Percentiles rank a stretch among this genome's conserved stretches.
Conservation (phyloP, 2,113 vertebrate species). For the Ameiurus melas region DNA sequence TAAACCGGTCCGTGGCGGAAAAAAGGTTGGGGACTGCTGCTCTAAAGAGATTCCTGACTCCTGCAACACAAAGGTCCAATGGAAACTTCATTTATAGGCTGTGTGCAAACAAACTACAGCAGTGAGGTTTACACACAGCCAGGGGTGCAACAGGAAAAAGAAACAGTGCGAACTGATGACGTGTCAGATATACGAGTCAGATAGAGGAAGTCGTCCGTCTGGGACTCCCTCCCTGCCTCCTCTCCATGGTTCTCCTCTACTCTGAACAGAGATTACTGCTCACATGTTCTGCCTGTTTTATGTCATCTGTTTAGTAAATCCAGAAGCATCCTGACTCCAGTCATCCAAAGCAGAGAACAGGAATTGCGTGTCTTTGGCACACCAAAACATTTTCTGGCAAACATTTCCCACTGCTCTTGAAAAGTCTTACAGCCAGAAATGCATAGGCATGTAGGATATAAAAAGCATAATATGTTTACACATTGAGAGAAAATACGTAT, state of each 20-base stretch:
- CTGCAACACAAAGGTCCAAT: slow-evolving; percentile 24
- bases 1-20: no score
- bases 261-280: slow-evolving; percentile 15
- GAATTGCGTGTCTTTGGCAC: background rate
- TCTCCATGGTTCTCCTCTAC: slow-evolving; percentile 41
- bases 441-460: background rate
- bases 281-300: slow-evolving; percentile 25
- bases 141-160: slow-evolving; percentile 66
- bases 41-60: background rate
- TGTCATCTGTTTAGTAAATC: slow-evolving; percentile 19
- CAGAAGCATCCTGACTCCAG: slow-evolving; percentile 17
- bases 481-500: background rate
- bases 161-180: slow-evolving; percentile 78
- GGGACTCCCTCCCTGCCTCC: slow-evolving; percentile 68
- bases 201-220: slow-evolving; percentile 68
- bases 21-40: no score
- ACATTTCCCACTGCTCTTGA: background rate
- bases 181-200: slow-evolving; percentile 74
- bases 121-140: slow-evolving; percentile 55
- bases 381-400: background rate
- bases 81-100: background rate
- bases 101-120: slow-evolving; percentile 56
- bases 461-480: slow-evolving; percentile 8
- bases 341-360: slow-evolving; percentile 5
- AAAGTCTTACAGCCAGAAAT: background rate